Evolutionary conservation across 2,113 vertebrate genomes (phyloP).

Genomic region (human (Homo sapiens)): DNA sequence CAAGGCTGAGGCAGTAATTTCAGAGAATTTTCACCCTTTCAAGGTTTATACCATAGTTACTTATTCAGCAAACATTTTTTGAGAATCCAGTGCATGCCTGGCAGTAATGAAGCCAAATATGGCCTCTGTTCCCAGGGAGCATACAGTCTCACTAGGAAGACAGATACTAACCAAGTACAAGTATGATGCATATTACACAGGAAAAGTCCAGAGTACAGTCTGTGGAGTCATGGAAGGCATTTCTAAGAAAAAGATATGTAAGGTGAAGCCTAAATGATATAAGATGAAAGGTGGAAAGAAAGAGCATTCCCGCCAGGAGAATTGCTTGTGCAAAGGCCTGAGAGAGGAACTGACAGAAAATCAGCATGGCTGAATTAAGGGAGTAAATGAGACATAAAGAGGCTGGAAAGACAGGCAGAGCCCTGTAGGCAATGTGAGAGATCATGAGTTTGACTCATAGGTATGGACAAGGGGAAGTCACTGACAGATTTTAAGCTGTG

Average conservation of each 20-base stretch:
- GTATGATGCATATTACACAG: not conserved
- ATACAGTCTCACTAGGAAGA: not conserved
- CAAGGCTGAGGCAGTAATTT: not conserved
- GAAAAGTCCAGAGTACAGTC: not conserved
- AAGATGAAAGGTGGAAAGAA: not conserved
- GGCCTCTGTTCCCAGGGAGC: not conserved
- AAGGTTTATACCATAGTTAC: not conserved
- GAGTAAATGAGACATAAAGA: not conserved
- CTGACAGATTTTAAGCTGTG: not conserved
- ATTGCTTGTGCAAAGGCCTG: not conserved
- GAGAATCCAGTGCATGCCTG: not conserved
- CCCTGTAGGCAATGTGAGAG: not conserved
- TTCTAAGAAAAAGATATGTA: not conserved
- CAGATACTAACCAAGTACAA: not conserved
- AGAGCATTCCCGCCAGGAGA: not conserved
- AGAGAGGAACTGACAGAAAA: not conserved
- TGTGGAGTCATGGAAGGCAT: not conserved
- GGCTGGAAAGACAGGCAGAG: not conserved
- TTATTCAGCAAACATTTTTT: not conserved
- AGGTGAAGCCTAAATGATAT: not conserved
- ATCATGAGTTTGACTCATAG: not conserved
- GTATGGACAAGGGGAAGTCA: not conserved
- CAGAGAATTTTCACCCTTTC: not conserved
- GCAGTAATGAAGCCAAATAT: not conserved
- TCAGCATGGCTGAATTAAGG: not conserved